Base-by-base conservation (phyloP, 1,140 invertebrate genomes). In the Aphelenchoides besseyi region DNA sequence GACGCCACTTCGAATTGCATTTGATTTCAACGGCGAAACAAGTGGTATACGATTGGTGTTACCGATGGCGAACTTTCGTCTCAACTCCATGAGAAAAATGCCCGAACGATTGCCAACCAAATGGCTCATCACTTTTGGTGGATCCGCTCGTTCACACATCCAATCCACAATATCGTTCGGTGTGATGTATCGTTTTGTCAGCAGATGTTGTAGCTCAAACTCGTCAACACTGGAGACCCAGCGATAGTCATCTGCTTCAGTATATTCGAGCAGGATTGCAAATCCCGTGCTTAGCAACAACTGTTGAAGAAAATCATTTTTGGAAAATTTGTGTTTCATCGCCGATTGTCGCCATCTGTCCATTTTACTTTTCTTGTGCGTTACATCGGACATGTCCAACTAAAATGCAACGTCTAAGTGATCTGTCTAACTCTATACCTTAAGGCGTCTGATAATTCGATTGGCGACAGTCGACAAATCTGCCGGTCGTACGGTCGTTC, bases 261-360 rank as follows among this genome's bases (percentile, higher is more conserved):
- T 71, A 18, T 57, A 72, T 55, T 83, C 81, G 26, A 83, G 18
- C 2, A 83, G 67, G 69, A 83, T 74, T n/a, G 81, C 80, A 54
- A 76, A 41, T 16, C 82, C 82, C 30, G 82, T 84, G 32, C 72
- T 79, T 18, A 83, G 55, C 2, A 83, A 59, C 8, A 83, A 67
- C 53, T 84, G 78, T 69, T 79, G 76, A 29, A 83, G 69, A 69
- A 78, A 74, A 5, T 77, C 74, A 68, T 83, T 74, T 54, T 81
- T 83, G 9, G 71, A 62, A 33, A 83, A 71, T 68, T 83, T 83
- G 62, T 84, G 78, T 54, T 82, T 84, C 82, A 83, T 83, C 52
- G 82, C 82, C 1, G 81, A 77, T 68, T 84, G 82, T 41, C 82
- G 61, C 82, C 82, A 83, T 36, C 81, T 33, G 69, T 83, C 82